These are phyloP conservation scores for Brachionus paranguensis DNA, from an alignment of 1,140 invertebrate species.

Conservation along the genomic window DNA sequence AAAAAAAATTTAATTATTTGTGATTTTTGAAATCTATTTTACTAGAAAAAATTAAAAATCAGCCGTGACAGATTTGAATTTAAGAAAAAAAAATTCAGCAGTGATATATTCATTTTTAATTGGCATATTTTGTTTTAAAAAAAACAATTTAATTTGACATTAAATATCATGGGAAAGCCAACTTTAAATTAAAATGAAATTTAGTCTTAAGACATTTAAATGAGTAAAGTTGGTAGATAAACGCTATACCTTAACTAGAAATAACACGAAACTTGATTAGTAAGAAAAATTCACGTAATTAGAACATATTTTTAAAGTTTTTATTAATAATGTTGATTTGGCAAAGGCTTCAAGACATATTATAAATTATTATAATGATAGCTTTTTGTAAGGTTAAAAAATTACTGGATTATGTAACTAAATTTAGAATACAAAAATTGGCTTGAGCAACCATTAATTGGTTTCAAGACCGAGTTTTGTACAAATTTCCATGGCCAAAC, in stretches of 20 bases:
- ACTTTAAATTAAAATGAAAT: not conserved
- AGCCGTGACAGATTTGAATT: not conserved
- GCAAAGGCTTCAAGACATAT: not conserved
- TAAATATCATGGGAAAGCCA: not conserved
- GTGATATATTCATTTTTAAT: not conserved
- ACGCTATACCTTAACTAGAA: not conserved
- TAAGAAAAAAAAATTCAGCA: not conserved
- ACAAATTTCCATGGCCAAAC: not conserved
- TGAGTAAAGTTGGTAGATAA: not conserved
- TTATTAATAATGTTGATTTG: not conserved
- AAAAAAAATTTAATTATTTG: too few relatives aligned
- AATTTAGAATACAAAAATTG: not conserved
- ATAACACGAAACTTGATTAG: not conserved
- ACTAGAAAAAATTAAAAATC: not conserved
- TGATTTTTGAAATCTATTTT: too few relatives aligned
- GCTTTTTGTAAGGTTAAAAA: not conserved
- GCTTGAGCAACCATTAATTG: too few relatives aligned
- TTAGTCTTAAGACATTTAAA: not conserved
- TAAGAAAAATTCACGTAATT: not conserved
- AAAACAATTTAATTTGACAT: not conserved
- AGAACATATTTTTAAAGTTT: not conserved
- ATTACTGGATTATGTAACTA: not conserved
- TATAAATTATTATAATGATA: not conserved
- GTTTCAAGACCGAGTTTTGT: not conserved
- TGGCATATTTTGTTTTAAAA: not conserved